Evolutionary conservation across 92 coral and sea anemone species (phyloP).

Genomic region (Heteractis magnifica): DNA sequence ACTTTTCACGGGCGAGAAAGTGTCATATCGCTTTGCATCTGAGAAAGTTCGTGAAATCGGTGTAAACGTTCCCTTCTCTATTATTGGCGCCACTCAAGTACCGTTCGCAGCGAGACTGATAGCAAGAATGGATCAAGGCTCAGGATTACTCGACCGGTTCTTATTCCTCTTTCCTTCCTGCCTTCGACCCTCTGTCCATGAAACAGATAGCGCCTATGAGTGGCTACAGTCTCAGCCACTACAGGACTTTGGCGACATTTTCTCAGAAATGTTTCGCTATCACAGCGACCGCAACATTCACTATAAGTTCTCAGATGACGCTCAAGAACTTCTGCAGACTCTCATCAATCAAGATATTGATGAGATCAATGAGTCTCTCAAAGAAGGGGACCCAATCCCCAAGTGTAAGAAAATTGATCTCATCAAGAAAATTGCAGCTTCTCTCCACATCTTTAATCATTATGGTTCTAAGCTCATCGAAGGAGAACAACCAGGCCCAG

Average conservation of each 20-base stretch:
- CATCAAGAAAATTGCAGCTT: conserved; percentile 42
- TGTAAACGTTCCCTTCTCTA: conserved; percentile 42
- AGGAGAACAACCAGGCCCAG: conserved; percentile 38
- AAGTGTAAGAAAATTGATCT: conserved; percentile 51
- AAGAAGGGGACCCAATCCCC: conserved; percentile 50
- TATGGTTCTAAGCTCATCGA: conserved; percentile 26
- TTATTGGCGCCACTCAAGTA: conserved; percentile 44
- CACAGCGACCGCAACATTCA: too few species aligned
- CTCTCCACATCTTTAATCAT: conserved; percentile 55
- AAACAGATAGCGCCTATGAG: too few species aligned
- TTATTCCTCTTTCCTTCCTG: conserved; percentile 44
- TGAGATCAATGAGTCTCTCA: conserved; percentile 47
- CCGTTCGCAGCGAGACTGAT: conserved; percentile 49
- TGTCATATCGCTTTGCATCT: conserved; percentile 49
- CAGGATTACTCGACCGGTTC: conserved; percentile 53
- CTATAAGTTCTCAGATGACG: too few species aligned
- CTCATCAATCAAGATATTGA: conserved; percentile 48
- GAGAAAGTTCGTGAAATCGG: conserved; percentile 41
- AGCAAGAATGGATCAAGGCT: conserved; percentile 56
- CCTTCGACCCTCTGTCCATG: conserved; percentile 42
- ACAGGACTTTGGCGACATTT: too few species aligned
- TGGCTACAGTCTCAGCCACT: too few species aligned
- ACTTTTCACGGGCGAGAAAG: conserved; percentile 58
- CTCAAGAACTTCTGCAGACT: too few species aligned
- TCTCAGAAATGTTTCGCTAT: too few species aligned